A percentile compares a stretch with the other conserved stretches of the same genome.
These are phyloP conservation scores for Melinaea marsaeus DNA, from an alignment of 2,888 invertebrate genomes.

Conservation along the genomic window DNA sequence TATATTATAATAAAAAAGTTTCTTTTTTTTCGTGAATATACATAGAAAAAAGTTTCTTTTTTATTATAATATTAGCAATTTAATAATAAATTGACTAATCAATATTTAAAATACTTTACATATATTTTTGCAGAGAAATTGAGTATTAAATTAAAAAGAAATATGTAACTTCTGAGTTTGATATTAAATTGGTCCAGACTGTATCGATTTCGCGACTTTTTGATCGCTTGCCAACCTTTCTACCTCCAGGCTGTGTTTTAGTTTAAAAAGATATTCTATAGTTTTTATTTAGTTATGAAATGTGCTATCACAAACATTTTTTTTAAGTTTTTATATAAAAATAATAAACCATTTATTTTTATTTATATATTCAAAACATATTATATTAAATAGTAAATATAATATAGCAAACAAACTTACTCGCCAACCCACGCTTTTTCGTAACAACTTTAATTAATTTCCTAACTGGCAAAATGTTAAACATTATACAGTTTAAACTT, in stretches of 20 bases:
- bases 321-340: no score
- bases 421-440: background rate
- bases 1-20: background rate
- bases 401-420: constrained; percentile 8
- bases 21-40: no score
- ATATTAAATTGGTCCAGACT: constrained; percentile 17
- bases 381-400: background rate
- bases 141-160: constrained; percentile 4
- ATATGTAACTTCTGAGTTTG: constrained; percentile 6
- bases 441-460: constrained; percentile 7
- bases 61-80: background rate
- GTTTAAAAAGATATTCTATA: background rate
- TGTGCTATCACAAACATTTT: no score
- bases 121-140: no score
- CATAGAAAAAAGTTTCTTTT: no score
- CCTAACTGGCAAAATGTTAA: constrained; percentile 11
- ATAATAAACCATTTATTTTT: no score
- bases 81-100: background rate
- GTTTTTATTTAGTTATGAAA: background rate
- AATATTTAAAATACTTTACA: background rate
- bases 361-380: no score
- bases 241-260: constrained; percentile 11
- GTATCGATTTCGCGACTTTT: constrained; percentile 26
- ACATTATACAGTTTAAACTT: constrained; percentile 5
- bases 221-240: constrained; percentile 27